A percentile compares a stretch with the other conserved stretches of the same genome.
Conservation (phyloP, 2,113 vertebrate species). For the Eonycteris spelaea region DNA sequence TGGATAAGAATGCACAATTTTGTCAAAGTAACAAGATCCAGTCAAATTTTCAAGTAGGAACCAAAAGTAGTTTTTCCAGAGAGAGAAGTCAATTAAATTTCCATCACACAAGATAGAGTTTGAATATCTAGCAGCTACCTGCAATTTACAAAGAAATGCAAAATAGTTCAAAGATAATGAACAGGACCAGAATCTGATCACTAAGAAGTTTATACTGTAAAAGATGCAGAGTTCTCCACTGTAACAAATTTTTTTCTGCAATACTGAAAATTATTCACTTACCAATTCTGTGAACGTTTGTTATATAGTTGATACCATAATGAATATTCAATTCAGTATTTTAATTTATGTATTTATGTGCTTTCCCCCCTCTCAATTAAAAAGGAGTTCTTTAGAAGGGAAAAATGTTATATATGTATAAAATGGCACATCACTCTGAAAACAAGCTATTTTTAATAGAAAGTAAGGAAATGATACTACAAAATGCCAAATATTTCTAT, state of each 20-base stretch:
- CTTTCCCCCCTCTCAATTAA: background rate
- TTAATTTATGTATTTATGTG: background rate
- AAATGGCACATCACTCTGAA: slow-evolving; percentile 28
- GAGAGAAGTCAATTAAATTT: background rate
- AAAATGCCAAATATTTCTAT: slow-evolving; percentile 54
- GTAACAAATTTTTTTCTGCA: slow-evolving; percentile 6
- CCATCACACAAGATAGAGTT: background rate
- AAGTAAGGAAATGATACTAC: slow-evolving; percentile 25
- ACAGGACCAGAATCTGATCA: background rate
- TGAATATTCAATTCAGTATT: slow-evolving; percentile 46
- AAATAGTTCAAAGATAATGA: slow-evolving; percentile 16
- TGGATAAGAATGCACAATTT: background rate
- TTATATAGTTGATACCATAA: background rate
- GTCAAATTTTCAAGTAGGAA: background rate
- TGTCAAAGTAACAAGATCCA: background rate
- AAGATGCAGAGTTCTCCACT: background rate
- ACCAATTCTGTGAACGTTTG: slow-evolving; percentile 33
- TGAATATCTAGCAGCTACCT: background rate
- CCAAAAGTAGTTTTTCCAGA: background rate
- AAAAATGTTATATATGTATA: background rate
- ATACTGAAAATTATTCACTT: slow-evolving; percentile 17
- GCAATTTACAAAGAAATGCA: background rate
- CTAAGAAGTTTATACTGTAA: background rate
- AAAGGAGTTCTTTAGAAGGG: slow-evolving; percentile 28
- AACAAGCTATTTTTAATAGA: slow-evolving; percentile 33